These are phyloP conservation scores for Chaetogeoica ovagalla DNA, from an alignment of 2,888 invertebrate species.

Conservation along the genomic window DNA sequence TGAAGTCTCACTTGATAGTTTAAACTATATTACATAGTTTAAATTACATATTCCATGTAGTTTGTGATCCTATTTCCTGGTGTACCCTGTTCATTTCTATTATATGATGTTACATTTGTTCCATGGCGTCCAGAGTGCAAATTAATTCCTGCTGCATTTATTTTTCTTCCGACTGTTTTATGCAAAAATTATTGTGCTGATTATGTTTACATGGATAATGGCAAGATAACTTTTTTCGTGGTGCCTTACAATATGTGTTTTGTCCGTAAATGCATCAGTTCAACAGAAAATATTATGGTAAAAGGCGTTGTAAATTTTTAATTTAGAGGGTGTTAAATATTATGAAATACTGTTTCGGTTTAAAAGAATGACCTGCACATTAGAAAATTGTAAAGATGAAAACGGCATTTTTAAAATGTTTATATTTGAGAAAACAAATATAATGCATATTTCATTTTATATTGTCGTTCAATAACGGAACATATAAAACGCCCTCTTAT, in stretches of 20 bases:
- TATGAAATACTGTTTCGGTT: not conserved
- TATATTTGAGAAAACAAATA: not conserved
- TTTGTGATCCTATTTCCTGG: not conserved
- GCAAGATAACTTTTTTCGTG: constrained; percentile 27
- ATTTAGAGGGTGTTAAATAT: constrained; percentile 23
- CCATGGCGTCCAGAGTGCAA: constrained; percentile 10
- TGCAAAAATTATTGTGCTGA: constrained; percentile 1
- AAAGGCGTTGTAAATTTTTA: constrained; percentile 1
- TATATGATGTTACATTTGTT: constrained; percentile 35
- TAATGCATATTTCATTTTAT: not conserved
- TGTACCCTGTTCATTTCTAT: constrained; percentile 31
- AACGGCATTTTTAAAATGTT: not conserved
- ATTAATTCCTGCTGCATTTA: constrained; percentile 26
- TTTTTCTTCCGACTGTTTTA: constrained; percentile 38
- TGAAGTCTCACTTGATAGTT: constrained; percentile 14
- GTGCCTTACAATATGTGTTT: constrained; percentile 37
- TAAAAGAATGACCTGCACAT: not conserved
- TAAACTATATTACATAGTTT: constrained; percentile 3
- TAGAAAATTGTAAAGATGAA: not conserved
- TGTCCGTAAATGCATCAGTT: constrained; percentile 39
- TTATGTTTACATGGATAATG: constrained; percentile 24
- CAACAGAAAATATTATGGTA: constrained; percentile 27
- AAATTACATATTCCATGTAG: not conserved
- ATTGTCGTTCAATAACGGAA: not conserved
- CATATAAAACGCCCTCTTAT: constrained; percentile 25